Conservation (phyloP, 1,140 invertebrate genomes). For the Drosophila funebris region DNA sequence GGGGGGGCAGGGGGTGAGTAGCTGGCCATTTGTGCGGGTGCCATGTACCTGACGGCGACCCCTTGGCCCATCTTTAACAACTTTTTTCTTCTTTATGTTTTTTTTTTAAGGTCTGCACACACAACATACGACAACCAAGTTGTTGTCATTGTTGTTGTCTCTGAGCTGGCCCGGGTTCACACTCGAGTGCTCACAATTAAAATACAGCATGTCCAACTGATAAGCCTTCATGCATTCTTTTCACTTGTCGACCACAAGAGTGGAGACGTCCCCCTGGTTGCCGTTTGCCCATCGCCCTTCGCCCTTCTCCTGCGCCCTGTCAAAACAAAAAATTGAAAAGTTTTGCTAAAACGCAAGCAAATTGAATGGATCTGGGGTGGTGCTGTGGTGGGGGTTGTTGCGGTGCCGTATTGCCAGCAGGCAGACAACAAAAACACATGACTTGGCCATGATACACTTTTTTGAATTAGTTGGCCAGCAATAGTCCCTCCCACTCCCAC, state of each 20-base stretch:
- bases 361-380: constrained; percentile 52
- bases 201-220: constrained; percentile 80
- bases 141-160: constrained; percentile 42
- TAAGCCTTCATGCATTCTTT: constrained; percentile 80
- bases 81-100: constrained; percentile 11
- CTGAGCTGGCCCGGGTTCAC: constrained; percentile 45
- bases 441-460: constrained; percentile 36
- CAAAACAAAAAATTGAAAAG: constrained; percentile 70
- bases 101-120: not conserved
- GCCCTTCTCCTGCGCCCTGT: not conserved
- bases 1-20: not conserved
- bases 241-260: constrained; percentile 32
- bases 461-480: constrained; percentile 29
- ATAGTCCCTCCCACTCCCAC: not conserved
- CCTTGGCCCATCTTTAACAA: constrained; percentile 23
- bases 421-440: constrained; percentile 30
- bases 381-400: not conserved
- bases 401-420: not conserved
- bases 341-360: constrained; percentile 67
- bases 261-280: not conserved
- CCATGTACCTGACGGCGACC: constrained; percentile 27
- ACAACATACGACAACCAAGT: constrained; percentile 11
- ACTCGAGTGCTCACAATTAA: constrained; percentile 80
- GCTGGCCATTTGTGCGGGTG: constrained; percentile 46
- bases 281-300: not conserved